phyloP scores from a whole-genome alignment of 2,113 vertebrate species.

The Laterallus jamaicensis region DNA sequence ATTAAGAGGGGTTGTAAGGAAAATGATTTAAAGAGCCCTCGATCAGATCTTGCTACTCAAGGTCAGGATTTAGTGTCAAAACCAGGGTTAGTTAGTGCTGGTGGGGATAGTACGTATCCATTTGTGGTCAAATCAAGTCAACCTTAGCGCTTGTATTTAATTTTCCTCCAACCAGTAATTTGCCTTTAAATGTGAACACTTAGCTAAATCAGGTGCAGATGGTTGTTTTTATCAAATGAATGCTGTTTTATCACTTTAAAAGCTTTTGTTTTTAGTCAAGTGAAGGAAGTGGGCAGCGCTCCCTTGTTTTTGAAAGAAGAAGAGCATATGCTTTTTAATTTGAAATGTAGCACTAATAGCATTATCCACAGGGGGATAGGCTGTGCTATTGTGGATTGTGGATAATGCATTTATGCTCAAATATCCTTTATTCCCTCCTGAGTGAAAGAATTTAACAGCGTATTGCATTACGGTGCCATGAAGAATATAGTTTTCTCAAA shows the following conservation, averaged over 20 bases:
- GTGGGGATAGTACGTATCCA: neutral
- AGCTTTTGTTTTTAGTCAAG: conserved; percentile 78
- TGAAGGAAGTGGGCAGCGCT: conserved; percentile 72
- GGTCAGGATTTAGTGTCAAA: conserved; percentile 4
- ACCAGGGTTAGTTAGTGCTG: neutral
- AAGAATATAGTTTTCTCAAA: conserved; percentile 57
- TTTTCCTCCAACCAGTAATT: conserved; percentile 55
- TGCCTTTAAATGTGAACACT: conserved; percentile 59
- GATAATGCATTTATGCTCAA: conserved; percentile 74
- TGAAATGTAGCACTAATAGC: conserved; percentile 77
- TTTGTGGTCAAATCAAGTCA: conserved; percentile 12
- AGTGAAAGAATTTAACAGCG: conserved; percentile 65
- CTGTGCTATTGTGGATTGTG: conserved; percentile 67
- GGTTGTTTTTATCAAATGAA: conserved; percentile 73
- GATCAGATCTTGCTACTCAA: neutral
- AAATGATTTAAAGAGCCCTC: conserved; percentile 5
- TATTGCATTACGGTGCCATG: conserved; percentile 61
- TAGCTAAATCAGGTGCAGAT: conserved; percentile 76
- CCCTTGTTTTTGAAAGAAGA: conserved; percentile 57
- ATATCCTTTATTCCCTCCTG: conserved; percentile 73
- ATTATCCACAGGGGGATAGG: conserved; percentile 72
- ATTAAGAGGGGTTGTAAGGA: neutral
- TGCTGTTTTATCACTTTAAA: conserved; percentile 76
- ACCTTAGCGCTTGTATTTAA: conserved; percentile 19
- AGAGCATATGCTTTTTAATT: conserved; percentile 80